Conservation (phyloP, 2,888 invertebrate genomes). For the Mystacides longicornis region DNA sequence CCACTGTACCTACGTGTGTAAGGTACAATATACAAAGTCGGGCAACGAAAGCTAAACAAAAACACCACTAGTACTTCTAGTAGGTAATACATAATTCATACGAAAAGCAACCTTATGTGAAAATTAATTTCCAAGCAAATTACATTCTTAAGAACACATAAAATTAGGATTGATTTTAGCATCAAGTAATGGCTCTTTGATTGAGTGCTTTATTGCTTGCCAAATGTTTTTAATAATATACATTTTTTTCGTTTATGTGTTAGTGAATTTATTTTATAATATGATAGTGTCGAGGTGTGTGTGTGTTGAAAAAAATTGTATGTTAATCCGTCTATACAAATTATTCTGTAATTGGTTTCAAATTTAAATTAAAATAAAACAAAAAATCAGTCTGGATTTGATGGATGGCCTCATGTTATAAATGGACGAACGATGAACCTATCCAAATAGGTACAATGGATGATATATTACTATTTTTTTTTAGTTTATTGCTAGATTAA, state of each 20-base stretch:
- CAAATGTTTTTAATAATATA: background rate
- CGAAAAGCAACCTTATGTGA: background rate
- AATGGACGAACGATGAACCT: background rate
- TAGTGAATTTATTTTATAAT: background rate
- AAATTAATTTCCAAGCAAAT: constrained; percentile 2
- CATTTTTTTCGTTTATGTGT: background rate
- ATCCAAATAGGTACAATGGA: no score
- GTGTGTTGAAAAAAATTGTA: no score
- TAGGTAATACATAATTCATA: background rate
- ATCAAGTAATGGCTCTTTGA: background rate
- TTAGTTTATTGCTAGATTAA: no score
- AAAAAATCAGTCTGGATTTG: background rate
- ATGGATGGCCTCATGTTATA: background rate
- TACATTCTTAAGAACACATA: background rate
- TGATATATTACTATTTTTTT: no score
- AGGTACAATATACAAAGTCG: no score
- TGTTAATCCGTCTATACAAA: background rate
- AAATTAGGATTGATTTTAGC: constrained; percentile 1
- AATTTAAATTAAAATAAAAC: background rate
- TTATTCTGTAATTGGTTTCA: background rate
- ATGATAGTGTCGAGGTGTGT: no score
- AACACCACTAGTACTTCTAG: background rate
- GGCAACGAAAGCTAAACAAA: no score
- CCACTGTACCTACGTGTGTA: background rate
- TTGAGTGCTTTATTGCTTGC: background rate